Base-by-base conservation (phyloP, 1,140 invertebrate genomes). In the Diploscapter pachys region DNA sequence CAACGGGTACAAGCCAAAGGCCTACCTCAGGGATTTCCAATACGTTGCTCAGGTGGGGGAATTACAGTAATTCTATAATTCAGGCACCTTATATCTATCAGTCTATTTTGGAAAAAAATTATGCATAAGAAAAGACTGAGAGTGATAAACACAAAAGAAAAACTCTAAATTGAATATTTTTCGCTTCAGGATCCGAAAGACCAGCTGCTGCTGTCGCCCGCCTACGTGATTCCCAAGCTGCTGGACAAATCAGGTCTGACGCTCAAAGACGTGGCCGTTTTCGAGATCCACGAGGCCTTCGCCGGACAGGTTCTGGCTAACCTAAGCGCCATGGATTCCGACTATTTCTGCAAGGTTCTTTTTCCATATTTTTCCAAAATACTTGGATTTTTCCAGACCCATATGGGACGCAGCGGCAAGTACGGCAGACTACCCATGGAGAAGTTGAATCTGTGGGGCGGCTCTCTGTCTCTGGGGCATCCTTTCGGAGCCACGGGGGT, bases 261-360 rank as follows among this genome's bases (percentile, higher is more conserved):
- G 11, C 73, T 97, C 50, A 91, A 91, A 64, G 96, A 99, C 84
- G 92, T 99, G 85, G 93, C 94, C 88, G 93, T 94, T 0, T 99
- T 94, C 92, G 97, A 99, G 89, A 92, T 97, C 79, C 97, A 99
- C 86, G 97, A 99, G 89, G 97, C 97, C 8, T 99, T 99, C 88
- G 95, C 97, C 79, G 93, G 95, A 63, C 96, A 99, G 90, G 95
- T 99, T 82, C 87, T 99, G 65, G 93, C 96, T 0, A 99, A 99
- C 87, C 85, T 99, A 73, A 98, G 95, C 87, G 97, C 97, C 0
- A 88, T 99, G 88, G 96, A 99, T 87, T 96, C 93, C 2, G 96
- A 99, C 79, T 96, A 90, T 89, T 99, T 99, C 88, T 86, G 85
- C 69, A 81, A 85, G 66, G 79, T 82, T 50, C 31, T 59, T 31